phyloP scores from a whole-genome alignment of 2,888 invertebrate species.

The Seira sanloemensis region DNA sequence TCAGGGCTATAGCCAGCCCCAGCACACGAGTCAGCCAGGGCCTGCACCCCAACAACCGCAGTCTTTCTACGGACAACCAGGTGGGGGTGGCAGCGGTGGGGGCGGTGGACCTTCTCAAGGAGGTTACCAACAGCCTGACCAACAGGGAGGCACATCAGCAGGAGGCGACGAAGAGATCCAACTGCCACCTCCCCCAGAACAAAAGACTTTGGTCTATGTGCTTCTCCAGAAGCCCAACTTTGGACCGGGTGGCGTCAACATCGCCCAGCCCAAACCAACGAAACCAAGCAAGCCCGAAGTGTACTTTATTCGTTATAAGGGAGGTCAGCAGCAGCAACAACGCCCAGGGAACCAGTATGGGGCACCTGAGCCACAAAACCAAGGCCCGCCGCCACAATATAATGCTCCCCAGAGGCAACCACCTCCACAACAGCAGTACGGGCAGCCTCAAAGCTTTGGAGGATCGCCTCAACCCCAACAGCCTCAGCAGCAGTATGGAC shows the following conservation, averaged over 20 bases:
- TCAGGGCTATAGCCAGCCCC: slow-evolving; percentile 33
- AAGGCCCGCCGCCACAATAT: slow-evolving; percentile 27
- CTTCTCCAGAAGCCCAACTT: slow-evolving; percentile 92
- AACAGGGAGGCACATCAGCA: slow-evolving; percentile 82
- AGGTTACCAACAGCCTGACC: slow-evolving; percentile 89
- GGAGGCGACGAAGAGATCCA: slow-evolving; percentile 71
- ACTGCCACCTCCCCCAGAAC: slow-evolving; percentile 71
- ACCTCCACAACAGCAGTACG: slow-evolving; percentile 36
- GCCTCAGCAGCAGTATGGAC: slow-evolving; percentile 19
- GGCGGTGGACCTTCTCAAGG: slow-evolving; percentile 81
- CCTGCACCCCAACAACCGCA: slow-evolving; percentile 37
- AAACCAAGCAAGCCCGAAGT: slow-evolving; percentile 76
- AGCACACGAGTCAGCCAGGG: slow-evolving; percentile 45
- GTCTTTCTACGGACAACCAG: slow-evolving; percentile 45
- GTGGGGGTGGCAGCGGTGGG: slow-evolving; percentile 71
- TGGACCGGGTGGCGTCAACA: slow-evolving; percentile 83
- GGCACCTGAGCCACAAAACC: neutral
- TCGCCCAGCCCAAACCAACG: slow-evolving; percentile 81
- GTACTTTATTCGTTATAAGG: slow-evolving; percentile 91
- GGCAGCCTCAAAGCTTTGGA: neutral
- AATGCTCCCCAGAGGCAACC: slow-evolving; percentile 20
- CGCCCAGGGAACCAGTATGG: slow-evolving; percentile 7
- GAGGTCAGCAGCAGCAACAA: slow-evolving; percentile 74
- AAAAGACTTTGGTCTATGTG: slow-evolving; percentile 79
- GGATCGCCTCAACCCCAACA: slow-evolving; percentile 14